Conservation (phyloP, 2,888 invertebrate genomes). For the Microchrysa polita region DNA sequence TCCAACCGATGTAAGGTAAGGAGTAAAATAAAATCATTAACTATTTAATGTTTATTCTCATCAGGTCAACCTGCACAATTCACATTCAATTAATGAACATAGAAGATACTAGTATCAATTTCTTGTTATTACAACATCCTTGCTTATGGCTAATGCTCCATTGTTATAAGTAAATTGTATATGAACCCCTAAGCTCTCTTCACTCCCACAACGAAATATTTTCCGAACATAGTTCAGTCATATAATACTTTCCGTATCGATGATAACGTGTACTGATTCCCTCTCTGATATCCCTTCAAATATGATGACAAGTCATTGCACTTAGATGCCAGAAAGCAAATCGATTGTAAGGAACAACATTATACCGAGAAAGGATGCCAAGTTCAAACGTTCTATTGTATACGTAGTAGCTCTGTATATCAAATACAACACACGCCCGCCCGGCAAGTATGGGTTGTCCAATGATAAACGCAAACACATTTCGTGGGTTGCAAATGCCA, state of each 20-base stretch:
- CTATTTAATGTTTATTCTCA: too few relatives aligned
- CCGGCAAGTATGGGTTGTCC: background rate
- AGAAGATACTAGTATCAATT: too few relatives aligned
- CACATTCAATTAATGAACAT: too few relatives aligned
- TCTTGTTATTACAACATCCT: too few relatives aligned
- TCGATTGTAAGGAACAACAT: slow-evolving; percentile 33
- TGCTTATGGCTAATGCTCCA: too few relatives aligned
- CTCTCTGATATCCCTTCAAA: background rate
- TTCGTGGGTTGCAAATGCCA: background rate
- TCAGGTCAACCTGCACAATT: too few relatives aligned
- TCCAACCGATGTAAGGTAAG: too few relatives aligned
- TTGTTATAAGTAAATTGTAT: too few relatives aligned
- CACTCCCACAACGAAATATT: too few relatives aligned
- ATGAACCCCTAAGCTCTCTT: too few relatives aligned
- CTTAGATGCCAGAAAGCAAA: slow-evolving; percentile 23
- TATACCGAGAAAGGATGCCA: background rate
- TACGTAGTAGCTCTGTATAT: background rate
- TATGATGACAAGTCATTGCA: slow-evolving; percentile 24
- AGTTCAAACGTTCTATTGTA: slow-evolving; percentile 5
- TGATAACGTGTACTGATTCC: background rate
- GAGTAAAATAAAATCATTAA: too few relatives aligned
- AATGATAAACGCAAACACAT: slow-evolving; percentile 20
- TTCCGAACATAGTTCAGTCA: too few relatives aligned
- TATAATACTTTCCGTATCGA: slow-evolving; percentile 1
- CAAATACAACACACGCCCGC: background rate